phyloP scores from a whole-genome alignment of 2,888 invertebrate genomes.

The Andrena flavipes region DNA sequence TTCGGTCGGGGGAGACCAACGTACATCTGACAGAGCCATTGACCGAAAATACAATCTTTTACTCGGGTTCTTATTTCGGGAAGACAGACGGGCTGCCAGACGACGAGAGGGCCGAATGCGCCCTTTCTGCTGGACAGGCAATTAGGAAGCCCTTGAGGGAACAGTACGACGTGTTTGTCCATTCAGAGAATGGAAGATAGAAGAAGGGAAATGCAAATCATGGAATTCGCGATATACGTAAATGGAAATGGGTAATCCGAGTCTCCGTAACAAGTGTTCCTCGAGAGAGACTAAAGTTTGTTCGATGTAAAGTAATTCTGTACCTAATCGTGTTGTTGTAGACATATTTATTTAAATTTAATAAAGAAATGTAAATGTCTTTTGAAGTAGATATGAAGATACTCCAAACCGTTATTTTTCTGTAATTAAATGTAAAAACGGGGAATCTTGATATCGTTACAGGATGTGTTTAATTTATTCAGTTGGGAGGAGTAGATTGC shows the following conservation, averaged over 20 bases:
- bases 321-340: background rate
- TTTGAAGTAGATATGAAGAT: too few species aligned
- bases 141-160: constrained; percentile 64
- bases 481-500: too few species aligned
- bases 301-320: background rate
- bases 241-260: constrained; percentile 8
- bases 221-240: constrained; percentile 6
- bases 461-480: too few species aligned
- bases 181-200: constrained; percentile 44
- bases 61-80: constrained; percentile 65
- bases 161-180: constrained; percentile 43
- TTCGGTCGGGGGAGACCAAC: constrained; percentile 48
- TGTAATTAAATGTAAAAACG: too few species aligned
- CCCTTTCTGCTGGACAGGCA: constrained; percentile 65
- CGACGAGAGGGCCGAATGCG: constrained; percentile 47
- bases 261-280: background rate
- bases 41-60: constrained; percentile 77
- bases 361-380: too few species aligned
- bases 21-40: constrained; percentile 78
- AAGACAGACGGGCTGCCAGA: constrained; percentile 67
- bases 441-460: too few species aligned
- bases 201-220: constrained; percentile 28
- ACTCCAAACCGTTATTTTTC: too few species aligned
- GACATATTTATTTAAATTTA: too few species aligned
- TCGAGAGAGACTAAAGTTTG: background rate